Conservation (phyloP, 2,888 invertebrate genomes). For the Nowickia ferox region DNA sequence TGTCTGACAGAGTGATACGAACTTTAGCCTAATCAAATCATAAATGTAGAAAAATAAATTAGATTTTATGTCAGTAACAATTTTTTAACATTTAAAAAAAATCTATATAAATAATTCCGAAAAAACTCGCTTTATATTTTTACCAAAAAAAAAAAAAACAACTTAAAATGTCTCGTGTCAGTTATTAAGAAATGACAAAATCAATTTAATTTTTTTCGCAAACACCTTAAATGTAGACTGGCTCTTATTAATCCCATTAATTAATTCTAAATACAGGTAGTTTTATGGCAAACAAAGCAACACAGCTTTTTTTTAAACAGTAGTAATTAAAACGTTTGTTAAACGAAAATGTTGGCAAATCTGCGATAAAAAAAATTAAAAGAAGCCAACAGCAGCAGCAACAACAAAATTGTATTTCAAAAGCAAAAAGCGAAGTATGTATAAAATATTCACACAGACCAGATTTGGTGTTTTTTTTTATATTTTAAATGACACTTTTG, state of each 20-base stretch:
- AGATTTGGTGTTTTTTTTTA: conserved; percentile 17
- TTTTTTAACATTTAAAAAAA: not conserved
- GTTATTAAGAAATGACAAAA: conserved; percentile 26
- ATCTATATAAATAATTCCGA: not conserved
- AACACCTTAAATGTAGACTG: conserved; percentile 35
- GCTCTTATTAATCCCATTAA: conserved; percentile 56
- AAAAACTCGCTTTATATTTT: conserved; percentile 9
- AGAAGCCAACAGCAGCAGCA: not conserved
- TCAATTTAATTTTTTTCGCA: conserved; percentile 43
- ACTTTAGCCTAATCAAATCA: too few species aligned
- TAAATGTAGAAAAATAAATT: too few species aligned
- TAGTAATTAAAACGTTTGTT: conserved; percentile 67
- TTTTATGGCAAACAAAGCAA: conserved; percentile 50
- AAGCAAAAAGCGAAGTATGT: conserved; percentile 14
- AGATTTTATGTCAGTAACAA: too few species aligned
- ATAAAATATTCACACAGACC: conserved; percentile 28
- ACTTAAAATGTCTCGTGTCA: conserved; percentile 28
- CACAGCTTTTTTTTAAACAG: conserved; percentile 44
- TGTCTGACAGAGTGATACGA: too few species aligned
- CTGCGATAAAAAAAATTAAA: conserved; percentile 40
- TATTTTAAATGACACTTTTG: conserved; percentile 33
- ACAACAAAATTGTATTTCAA: not conserved
- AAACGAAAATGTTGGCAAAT: conserved; percentile 55
- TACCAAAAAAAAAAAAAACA: not conserved
- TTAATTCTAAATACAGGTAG: conserved; percentile 63